Evolutionary conservation across 2,113 vertebrate species (phyloP).

Genomic region (Poecilia latipinna): DNA sequence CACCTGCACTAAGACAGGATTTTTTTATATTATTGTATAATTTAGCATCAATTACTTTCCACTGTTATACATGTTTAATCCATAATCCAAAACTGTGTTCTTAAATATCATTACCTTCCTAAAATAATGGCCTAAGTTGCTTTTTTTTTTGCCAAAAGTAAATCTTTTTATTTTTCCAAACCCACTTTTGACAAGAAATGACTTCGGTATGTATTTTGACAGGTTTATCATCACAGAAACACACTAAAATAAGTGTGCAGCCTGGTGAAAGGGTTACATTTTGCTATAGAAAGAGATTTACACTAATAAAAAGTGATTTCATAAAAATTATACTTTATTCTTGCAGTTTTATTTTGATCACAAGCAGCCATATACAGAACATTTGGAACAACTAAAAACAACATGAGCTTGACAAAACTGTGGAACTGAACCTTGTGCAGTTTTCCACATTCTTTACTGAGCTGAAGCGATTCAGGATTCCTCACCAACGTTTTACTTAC

Average conservation of each 20-base stretch:
- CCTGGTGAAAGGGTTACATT: neutral
- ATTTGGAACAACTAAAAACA: conserved; percentile 20
- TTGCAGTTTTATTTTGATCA: conserved; percentile 52
- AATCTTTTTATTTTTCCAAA: too few species aligned
- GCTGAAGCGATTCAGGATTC: conserved; percentile 3
- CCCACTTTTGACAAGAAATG: too few species aligned
- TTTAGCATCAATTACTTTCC: too few species aligned
- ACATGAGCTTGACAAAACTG: conserved; percentile 5
- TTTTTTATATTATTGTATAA: too few species aligned
- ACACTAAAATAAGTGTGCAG: neutral
- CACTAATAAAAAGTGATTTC: neutral
- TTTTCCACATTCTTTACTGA: neutral
- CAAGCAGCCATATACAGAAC: conserved; percentile 28
- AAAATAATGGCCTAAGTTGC: too few species aligned
- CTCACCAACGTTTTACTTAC: neutral
- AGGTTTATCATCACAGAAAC: neutral
- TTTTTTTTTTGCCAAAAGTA: too few species aligned
- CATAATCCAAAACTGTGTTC: too few species aligned
- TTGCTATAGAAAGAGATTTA: neutral
- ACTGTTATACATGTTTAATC: too few species aligned
- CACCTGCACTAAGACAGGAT: too few species aligned
- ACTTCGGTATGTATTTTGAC: neutral
- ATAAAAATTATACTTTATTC: neutral
- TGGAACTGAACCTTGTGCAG: neutral
- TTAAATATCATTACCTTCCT: too few species aligned